phyloP scores from a whole-genome alignment of 2,113 vertebrate genomes.

The Nicator chloris region DNA sequence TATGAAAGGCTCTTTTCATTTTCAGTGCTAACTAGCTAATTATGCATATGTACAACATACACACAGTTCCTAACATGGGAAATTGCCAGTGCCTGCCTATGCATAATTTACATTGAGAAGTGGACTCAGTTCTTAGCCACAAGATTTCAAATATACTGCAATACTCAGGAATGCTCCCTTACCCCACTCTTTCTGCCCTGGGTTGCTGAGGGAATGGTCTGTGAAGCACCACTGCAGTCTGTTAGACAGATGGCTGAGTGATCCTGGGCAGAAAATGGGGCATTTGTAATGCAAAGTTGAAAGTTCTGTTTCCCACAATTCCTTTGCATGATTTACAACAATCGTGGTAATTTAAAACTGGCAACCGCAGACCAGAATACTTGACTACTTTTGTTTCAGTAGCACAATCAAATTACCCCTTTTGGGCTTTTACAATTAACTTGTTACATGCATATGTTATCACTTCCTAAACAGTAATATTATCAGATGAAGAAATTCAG shows the following conservation, averaged over 20 bases:
- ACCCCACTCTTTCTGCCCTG: neutral
- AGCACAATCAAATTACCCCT: neutral
- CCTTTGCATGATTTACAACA: neutral
- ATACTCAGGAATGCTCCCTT: neutral
- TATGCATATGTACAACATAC: neutral
- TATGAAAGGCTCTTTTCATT: fast-evolving
- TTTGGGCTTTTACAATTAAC: neutral
- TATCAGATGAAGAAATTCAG: conserved; percentile 3
- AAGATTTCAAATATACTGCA: neutral
- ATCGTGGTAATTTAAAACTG: neutral
- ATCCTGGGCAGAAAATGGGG: neutral
- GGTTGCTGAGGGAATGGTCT: neutral
- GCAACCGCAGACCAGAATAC: neutral
- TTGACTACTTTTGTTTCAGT: neutral
- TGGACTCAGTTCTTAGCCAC: neutral
- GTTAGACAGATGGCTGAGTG: neutral
- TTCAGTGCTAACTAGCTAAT: neutral
- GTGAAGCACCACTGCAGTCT: neutral
- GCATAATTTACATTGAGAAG: neutral
- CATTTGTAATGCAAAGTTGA: neutral
- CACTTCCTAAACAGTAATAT: conserved; percentile 12
- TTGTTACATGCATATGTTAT: conserved; percentile 23
- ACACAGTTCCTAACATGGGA: neutral
- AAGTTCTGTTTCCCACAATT: conserved; percentile 5
- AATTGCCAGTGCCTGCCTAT: fast-evolving